Evolutionary conservation across 2,888 invertebrate species (phyloP).

Genomic region (Mantis religiosa): DNA sequence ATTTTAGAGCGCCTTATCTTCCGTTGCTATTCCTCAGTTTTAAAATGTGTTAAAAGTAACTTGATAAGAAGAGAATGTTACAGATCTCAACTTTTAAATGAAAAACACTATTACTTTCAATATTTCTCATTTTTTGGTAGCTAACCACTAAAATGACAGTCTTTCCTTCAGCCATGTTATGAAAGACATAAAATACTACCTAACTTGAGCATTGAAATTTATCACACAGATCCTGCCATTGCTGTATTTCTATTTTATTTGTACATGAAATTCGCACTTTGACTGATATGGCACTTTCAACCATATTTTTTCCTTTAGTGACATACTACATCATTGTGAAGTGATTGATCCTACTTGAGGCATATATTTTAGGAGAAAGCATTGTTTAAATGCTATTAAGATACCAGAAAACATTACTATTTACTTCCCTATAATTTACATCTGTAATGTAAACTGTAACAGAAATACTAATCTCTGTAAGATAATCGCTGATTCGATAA

Average conservation of each 20-base stretch:
- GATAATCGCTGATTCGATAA: not conserved
- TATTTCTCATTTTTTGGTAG: not conserved
- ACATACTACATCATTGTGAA: not conserved
- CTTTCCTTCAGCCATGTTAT: not conserved
- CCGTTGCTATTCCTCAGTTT: too few relatives aligned
- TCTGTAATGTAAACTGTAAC: not conserved
- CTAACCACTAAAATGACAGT: not conserved
- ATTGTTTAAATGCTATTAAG: not conserved
- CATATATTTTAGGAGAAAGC: not conserved
- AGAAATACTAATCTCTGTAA: not conserved
- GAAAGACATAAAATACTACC: not conserved
- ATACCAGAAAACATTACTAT: not conserved
- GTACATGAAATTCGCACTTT: not conserved
- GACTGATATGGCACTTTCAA: not conserved
- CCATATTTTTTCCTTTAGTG: not conserved
- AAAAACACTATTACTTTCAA: not conserved
- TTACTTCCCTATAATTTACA: not conserved
- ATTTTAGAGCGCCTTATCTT: too few relatives aligned
- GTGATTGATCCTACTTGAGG: not conserved
- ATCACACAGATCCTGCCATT: not conserved
- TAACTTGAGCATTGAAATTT: not conserved
- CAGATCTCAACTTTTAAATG: not conserved
- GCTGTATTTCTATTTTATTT: not conserved
- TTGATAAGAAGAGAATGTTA: not conserved
- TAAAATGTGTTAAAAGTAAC: not conserved